phyloP scores from a whole-genome alignment of 2,113 vertebrate species.

The Parotia lawesii region DNA sequence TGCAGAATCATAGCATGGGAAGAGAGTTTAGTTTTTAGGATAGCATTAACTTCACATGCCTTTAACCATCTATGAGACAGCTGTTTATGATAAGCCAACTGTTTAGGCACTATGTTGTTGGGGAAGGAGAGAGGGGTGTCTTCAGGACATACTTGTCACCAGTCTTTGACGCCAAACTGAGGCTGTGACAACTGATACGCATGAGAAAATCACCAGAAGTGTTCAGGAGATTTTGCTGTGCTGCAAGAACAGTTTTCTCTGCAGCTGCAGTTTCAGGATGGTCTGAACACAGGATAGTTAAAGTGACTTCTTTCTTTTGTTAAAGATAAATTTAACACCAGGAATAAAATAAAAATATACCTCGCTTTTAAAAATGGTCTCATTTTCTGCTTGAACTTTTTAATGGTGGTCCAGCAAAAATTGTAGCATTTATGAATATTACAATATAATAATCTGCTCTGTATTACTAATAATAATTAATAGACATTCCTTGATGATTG shows the following conservation, averaged over 20 bases:
- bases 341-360: neutral
- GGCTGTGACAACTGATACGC: neutral
- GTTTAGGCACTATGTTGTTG: neutral
- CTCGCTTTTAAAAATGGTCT: neutral
- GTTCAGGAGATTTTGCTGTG: neutral
- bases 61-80: neutral
- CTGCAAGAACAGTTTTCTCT: neutral
- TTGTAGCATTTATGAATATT: slow-evolving; percentile 10
- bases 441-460: neutral
- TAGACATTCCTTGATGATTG: neutral
- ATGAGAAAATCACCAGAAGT: neutral
- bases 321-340: neutral
- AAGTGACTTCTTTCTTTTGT: neutral
- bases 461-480: slow-evolving; percentile 17
- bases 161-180: neutral
- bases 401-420: neutral
- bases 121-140: neutral
- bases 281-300: neutral
- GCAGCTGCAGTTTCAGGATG: neutral
- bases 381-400: neutral
- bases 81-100: neutral
- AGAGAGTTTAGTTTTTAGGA: neutral
- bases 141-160: neutral
- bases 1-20: neutral
- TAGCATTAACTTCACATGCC: neutral